Percentiles rank a stretch among this genome's conserved stretches.
These are phyloP conservation scores for Dicyrtomina minuta DNA, from an alignment of 2,888 invertebrate species.

Conservation along the genomic window DNA sequence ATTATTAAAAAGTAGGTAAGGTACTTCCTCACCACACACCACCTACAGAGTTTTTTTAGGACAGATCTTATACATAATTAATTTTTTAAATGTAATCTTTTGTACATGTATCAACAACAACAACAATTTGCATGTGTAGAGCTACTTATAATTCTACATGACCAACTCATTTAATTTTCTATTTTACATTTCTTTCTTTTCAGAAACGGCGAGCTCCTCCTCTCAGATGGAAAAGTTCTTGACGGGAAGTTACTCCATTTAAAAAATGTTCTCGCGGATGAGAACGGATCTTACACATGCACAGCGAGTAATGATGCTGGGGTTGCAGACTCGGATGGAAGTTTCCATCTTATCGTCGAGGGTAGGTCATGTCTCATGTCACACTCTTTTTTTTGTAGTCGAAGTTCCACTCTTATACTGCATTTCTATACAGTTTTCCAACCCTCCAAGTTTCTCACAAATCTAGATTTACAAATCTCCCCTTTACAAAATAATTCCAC, in stretches of 20 bases:
- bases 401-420: neutral
- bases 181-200: too few relatives aligned
- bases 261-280: constrained; percentile 61
- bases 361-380: constrained; percentile 60
- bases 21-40: too few relatives aligned
- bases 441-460: neutral
- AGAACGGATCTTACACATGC: constrained; percentile 76
- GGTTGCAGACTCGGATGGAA: constrained; percentile 60
- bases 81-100: too few relatives aligned
- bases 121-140: too few relatives aligned
- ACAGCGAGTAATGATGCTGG: constrained; percentile 70
- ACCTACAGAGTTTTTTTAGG: too few relatives aligned
- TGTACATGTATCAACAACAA: too few relatives aligned
- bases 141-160: too few relatives aligned
- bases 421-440: neutral
- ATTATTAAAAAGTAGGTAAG: too few relatives aligned
- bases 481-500: too few relatives aligned
- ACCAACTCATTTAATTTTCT: too few relatives aligned
- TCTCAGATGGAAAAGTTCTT: constrained; percentile 61
- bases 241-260: constrained; percentile 66
- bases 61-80: too few relatives aligned
- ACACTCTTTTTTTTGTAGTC: constrained; percentile 5
- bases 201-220: constrained; percentile 10
- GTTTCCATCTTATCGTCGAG: constrained; percentile 61
- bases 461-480: neutral